These are phyloP conservation scores for Elephas maximus DNA, from an alignment of 2,113 vertebrate species.

Conservation along the genomic window DNA sequence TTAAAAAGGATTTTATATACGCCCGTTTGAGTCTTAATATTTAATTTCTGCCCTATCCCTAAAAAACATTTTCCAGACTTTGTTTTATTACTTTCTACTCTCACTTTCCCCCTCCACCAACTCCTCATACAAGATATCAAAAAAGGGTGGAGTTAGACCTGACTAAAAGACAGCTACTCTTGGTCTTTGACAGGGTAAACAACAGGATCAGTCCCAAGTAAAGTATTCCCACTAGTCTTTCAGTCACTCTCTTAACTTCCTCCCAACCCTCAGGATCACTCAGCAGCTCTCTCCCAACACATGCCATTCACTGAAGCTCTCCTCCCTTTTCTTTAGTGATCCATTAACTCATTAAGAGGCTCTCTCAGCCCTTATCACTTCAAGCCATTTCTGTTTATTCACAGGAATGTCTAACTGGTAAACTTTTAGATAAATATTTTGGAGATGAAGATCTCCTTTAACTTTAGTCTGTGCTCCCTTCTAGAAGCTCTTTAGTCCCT, in stretches of 20 bases:
- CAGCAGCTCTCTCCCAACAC: neutral
- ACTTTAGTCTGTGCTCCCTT: neutral
- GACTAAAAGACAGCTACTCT: neutral
- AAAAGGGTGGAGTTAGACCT: neutral
- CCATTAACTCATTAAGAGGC: neutral
- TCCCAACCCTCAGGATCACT: neutral
- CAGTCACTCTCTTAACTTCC: neutral
- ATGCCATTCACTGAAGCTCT: neutral
- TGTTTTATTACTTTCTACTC: neutral
- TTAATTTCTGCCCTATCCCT: neutral
- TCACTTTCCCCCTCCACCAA: neutral
- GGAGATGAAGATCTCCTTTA: neutral
- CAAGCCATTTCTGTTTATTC: neutral
- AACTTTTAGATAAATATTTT: conserved; percentile 17
- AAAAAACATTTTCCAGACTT: neutral
- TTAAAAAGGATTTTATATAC: neutral
- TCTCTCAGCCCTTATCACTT: neutral
- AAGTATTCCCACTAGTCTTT: neutral
- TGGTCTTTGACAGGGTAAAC: neutral
- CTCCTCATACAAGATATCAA: neutral
- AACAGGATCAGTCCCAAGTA: neutral
- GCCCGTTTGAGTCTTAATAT: conserved; percentile 16
- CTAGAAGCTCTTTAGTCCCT: neutral
- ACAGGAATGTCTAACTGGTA: neutral
- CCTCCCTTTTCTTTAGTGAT: neutral